Base-by-base conservation (phyloP, 2,113 vertebrate species). In the Albula glossodonta region DNA sequence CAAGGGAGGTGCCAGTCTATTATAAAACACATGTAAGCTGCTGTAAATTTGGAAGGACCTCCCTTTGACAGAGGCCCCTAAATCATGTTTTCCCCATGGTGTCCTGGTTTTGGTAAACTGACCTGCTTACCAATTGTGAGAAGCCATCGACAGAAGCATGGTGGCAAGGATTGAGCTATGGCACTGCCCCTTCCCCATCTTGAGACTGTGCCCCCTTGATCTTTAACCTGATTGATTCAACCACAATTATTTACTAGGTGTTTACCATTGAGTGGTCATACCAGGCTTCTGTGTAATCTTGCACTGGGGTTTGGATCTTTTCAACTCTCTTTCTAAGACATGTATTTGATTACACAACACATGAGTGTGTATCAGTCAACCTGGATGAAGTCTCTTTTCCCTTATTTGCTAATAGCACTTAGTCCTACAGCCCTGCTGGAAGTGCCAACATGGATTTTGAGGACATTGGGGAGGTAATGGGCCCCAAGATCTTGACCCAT, bases 1-100 rank as follows among this genome's bases (percentile, higher is more conserved):
- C 49, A n/a, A 48, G 78, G n/a, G n/a, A 79, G 78, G 78, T 79
- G 78, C 78, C 78, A 79, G 78, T 79, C 13, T 6, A 19, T 50
- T 79, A 50, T 79, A 17, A 79, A 79, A 79, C 78, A 13, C 77
- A 49, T 7, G 19, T 41, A 2, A 48, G 48, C 78, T 17, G 78
- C 7, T 48, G 41, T 79, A 79, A 79, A 79, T 79, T 17, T 49
- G 78, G 78, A 50, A 48, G 11, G 12, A 50, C 49, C 78, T 79
- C 78, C 25, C 10, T 17, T 17, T 49, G 49, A 79, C 78, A 48
- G 78, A 41, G 7, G 48, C n/a, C 15, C 49, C 78, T 79, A 79
- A 79, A 15, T 79, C 41, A 9, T 15, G 9, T 41, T 13, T 79
- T 79, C 19, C 41, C 17, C 31, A 41, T 41, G 66, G 66, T 6